phyloP scores from a whole-genome alignment of 2,797 vertebrate species.

The Pampus argenteus region DNA sequence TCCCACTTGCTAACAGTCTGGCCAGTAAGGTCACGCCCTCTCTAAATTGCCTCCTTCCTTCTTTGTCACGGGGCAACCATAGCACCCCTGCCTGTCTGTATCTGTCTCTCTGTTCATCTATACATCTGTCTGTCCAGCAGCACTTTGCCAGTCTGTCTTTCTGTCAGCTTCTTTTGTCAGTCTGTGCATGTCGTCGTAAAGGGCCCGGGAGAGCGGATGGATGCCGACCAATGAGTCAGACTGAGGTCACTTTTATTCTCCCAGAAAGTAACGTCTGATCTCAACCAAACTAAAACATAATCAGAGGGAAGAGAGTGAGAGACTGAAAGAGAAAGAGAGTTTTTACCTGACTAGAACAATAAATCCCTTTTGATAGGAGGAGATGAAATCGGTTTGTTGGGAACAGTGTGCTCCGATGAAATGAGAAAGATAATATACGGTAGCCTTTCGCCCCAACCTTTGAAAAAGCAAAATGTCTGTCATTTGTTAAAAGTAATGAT shows the following conservation, averaged over 20 bases:
- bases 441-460: slow-evolving; percentile 59
- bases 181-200: slow-evolving; percentile 48
- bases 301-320: slow-evolving; percentile 37
- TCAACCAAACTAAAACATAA: slow-evolving; percentile 60
- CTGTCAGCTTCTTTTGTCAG: slow-evolving; percentile 53
- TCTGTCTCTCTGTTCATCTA: slow-evolving; percentile 34
- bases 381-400: slow-evolving; percentile 55
- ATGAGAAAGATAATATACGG: slow-evolving; percentile 61
- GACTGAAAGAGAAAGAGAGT: slow-evolving; percentile 30
- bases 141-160: slow-evolving; percentile 39
- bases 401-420: slow-evolving; percentile 55
- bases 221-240: slow-evolving; percentile 63
- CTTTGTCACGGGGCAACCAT: slow-evolving; percentile 58
- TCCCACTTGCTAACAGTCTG: slow-evolving; percentile 49
- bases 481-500: slow-evolving; percentile 71
- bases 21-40: slow-evolving; percentile 66
- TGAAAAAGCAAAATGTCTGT: slow-evolving; percentile 65
- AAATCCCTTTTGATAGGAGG: slow-evolving; percentile 59
- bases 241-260: slow-evolving; percentile 74
- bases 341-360: slow-evolving; percentile 55
- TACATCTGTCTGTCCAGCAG: slow-evolving; percentile 38
- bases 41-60: slow-evolving; percentile 53
- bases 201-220: slow-evolving; percentile 53
- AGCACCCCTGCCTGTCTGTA: slow-evolving; percentile 66
- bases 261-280: slow-evolving; percentile 67